Percentiles rank a stretch among this genome's conserved stretches.
phyloP scores from a whole-genome alignment of 2,888 invertebrate genomes.

The Trichacis sp. region DNA sequence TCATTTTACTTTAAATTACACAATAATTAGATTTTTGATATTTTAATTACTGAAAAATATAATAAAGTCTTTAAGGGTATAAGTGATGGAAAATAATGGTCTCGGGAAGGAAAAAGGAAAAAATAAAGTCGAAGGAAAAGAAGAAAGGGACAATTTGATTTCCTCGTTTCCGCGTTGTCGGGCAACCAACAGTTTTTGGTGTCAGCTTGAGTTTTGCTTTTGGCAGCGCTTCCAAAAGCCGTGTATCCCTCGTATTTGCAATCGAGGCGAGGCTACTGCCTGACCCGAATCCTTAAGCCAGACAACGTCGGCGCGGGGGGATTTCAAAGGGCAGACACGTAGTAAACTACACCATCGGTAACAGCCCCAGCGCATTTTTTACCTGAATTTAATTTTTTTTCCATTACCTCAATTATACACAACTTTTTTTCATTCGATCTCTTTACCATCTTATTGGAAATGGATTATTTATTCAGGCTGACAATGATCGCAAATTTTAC shows the following conservation, averaged over 20 bases:
- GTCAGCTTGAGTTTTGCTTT: constrained; percentile 62
- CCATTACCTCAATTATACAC: constrained; percentile 22
- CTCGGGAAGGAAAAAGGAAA: constrained; percentile 19
- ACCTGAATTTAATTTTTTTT: constrained; percentile 30
- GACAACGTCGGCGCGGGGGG: constrained; percentile 54
- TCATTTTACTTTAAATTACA: too few species aligned
- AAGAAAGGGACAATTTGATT: constrained; percentile 53
- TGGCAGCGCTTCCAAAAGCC: constrained; percentile 58
- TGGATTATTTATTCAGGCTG: too few species aligned
- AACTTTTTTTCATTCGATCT: too few species aligned
- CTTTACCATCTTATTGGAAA: too few species aligned
- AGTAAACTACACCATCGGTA: constrained; percentile 57
- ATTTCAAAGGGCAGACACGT: constrained; percentile 57
- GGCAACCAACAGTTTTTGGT: constrained; percentile 40
- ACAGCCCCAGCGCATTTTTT: constrained; percentile 47
- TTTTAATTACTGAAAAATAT: too few species aligned
- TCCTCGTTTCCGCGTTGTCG: constrained; percentile 50
- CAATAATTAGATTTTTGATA: too few species aligned
- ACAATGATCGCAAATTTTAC: too few species aligned
- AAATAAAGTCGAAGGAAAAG: too few species aligned
- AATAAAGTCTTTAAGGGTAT: neutral
- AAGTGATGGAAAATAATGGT: constrained; percentile 25
- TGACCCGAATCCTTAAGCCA: constrained; percentile 64
- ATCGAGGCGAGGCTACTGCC: constrained; percentile 62
- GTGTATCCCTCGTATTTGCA: constrained; percentile 60